Conservation (phyloP, 2,113 vertebrate species). For the Poeciliopsis retropinna region DNA sequence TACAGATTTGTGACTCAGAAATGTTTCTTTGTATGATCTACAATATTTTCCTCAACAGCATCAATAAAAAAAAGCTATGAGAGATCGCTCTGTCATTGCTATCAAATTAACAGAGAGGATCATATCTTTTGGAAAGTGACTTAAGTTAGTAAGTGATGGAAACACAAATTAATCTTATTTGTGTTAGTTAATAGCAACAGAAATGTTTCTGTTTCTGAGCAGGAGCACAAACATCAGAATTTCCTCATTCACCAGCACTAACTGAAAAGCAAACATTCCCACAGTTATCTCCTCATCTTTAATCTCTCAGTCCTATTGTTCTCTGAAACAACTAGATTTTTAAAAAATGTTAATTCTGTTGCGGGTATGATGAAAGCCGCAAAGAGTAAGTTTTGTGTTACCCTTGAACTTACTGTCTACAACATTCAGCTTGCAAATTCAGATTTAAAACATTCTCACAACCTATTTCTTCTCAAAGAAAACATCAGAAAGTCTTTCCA, state of each 20-base stretch:
- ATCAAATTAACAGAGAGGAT: too few relatives aligned
- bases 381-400: background rate
- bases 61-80: too few relatives aligned
- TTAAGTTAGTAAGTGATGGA: too few relatives aligned
- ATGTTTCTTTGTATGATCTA: too few relatives aligned
- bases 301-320: background rate
- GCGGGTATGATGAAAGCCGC: background rate
- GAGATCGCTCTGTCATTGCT: too few relatives aligned
- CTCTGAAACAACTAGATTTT: background rate
- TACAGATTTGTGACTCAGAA: too few relatives aligned
- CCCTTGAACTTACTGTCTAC: background rate
- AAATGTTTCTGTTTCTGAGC: slow-evolving; percentile 44
- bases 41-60: too few relatives aligned
- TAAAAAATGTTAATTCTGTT: background rate
- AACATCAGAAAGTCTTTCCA: background rate
- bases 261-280: slow-evolving; percentile 55
- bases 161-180: slow-evolving; percentile 1
- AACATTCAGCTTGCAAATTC: background rate
- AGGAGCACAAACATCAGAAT: slow-evolving; percentile 23
- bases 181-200: background rate
- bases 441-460: background rate
- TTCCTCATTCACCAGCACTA: slow-evolving; percentile 35
- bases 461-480: background rate
- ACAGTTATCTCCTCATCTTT: slow-evolving; percentile 25
- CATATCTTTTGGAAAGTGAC: too few relatives aligned